Percentiles rank a stretch among this genome's conserved stretches.
phyloP scores from a whole-genome alignment of 1,140 invertebrate species.

The Drosophila nigrodunni region DNA sequence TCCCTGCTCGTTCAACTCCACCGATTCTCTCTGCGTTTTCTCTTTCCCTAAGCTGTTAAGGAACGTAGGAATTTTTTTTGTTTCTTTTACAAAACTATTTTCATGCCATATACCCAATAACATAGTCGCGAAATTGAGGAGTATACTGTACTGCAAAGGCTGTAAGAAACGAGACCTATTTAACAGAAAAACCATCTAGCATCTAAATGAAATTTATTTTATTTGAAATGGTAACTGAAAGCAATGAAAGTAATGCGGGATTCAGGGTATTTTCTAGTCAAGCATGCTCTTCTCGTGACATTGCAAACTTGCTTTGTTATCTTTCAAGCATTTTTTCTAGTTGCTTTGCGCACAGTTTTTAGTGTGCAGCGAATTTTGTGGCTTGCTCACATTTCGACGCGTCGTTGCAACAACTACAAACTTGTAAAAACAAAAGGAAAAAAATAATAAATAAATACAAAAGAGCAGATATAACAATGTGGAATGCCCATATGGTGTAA shows the following conservation, averaged over 20 bases:
- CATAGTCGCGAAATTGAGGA: too few species aligned
- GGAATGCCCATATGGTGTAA: not conserved
- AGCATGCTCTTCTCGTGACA: not conserved
- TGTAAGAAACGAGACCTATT: not conserved
- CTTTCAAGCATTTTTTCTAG: constrained; percentile 3
- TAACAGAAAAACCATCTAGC: too few species aligned
- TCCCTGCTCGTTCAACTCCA: not conserved
- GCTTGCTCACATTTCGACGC: constrained; percentile 8
- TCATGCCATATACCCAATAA: not conserved
- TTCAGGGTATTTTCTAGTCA: not conserved
- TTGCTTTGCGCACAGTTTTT: constrained; percentile 8
- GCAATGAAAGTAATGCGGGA: too few species aligned
- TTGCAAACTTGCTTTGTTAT: constrained; percentile 18
- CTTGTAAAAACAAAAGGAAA: constrained; percentile 4
- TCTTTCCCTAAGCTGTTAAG: not conserved
- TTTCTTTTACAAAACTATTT: constrained; percentile 4
- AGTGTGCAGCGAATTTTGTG: constrained; percentile 14
- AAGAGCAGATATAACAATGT: not conserved
- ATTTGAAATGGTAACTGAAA: too few species aligned
- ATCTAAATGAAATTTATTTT: too few species aligned
- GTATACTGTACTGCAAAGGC: too few species aligned
- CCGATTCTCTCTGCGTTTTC: not conserved
- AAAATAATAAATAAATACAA: not conserved
- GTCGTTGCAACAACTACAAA: not conserved
- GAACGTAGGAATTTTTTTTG: not conserved